Percentiles rank a stretch among this genome's conserved stretches.
phyloP scores from a whole-genome alignment of 2,113 vertebrate species.

The Xenus cinereus region DNA sequence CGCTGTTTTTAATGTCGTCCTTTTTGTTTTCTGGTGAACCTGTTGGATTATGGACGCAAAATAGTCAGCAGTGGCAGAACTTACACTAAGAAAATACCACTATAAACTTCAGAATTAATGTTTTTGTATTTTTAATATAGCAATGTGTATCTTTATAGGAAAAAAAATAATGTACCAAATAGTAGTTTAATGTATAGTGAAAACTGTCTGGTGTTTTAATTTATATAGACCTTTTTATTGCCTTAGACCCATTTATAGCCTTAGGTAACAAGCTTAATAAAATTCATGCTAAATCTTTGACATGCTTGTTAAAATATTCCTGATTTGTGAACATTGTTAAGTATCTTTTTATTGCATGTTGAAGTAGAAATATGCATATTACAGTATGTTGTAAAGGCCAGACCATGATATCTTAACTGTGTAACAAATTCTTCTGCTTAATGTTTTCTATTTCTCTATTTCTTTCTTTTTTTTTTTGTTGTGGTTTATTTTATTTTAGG shows the following conservation, averaged over 20 bases:
- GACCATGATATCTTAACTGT: background rate
- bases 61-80: background rate
- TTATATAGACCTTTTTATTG: slow-evolving; percentile 50
- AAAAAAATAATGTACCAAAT: background rate
- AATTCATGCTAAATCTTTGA: slow-evolving; percentile 64
- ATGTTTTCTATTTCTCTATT: background rate
- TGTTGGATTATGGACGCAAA: background rate
- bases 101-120: background rate
- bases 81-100: background rate
- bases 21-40: background rate
- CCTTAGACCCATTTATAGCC: slow-evolving; percentile 37
- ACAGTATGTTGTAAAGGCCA: background rate
- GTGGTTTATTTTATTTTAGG: slow-evolving; percentile 76
- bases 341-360: slow-evolving; percentile 48
- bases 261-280: slow-evolving; percentile 62
- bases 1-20: rapidly evolving
- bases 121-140: background rate
- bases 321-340: slow-evolving; percentile 61
- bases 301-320: slow-evolving; percentile 62
- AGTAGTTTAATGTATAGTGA: slow-evolving; percentile 22
- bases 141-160: background rate
- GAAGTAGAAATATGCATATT: slow-evolving; percentile 5
- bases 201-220: slow-evolving; percentile 38
- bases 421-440: background rate
- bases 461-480: background rate